These are phyloP conservation scores for Medauroidea extradentata DNA, from an alignment of 1,140 invertebrate species.

Conservation along the genomic window DNA sequence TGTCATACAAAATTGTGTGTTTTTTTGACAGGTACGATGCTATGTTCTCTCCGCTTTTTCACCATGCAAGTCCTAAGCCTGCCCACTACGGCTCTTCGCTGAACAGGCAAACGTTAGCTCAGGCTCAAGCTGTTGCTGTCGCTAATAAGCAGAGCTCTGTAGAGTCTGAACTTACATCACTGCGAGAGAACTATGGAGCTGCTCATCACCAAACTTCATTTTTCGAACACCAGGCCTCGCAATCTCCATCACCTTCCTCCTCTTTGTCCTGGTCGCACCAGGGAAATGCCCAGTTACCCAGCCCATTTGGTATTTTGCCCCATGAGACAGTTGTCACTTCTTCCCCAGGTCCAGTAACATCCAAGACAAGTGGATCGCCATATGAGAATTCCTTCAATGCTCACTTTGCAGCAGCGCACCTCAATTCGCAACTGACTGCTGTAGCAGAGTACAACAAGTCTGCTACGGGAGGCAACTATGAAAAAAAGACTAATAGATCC, in stretches of 20 bases:
- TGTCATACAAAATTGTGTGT: too few species aligned
- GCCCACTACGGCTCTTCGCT: slow-evolving; percentile 47
- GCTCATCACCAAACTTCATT: slow-evolving; percentile 37
- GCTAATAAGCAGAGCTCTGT: slow-evolving; percentile 47
- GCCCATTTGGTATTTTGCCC: slow-evolving; percentile 70
- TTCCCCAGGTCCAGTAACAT: slow-evolving; percentile 55
- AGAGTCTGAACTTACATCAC: slow-evolving; percentile 52
- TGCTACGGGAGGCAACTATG: background rate
- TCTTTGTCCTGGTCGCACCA: slow-evolving; percentile 50
- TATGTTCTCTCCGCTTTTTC: slow-evolving; percentile 66
- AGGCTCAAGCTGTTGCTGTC: slow-evolving; percentile 4
- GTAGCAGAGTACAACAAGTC: slow-evolving; percentile 36
- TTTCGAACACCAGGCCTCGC: slow-evolving; percentile 46
- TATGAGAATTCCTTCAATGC: slow-evolving; percentile 54
- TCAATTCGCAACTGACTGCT: slow-evolving; percentile 54
- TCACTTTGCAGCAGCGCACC: slow-evolving; percentile 57
- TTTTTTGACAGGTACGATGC: slow-evolving; percentile 50
- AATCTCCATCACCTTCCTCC: slow-evolving; percentile 47
- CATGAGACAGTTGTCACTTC: slow-evolving; percentile 69
- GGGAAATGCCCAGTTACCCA: slow-evolving; percentile 59
- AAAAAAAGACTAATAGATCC: slow-evolving; percentile 1
- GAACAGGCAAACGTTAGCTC: slow-evolving; percentile 30
- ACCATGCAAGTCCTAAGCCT: slow-evolving; percentile 61
- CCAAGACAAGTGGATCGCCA: slow-evolving; percentile 15
- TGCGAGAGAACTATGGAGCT: slow-evolving; percentile 52